phyloP scores from a whole-genome alignment of 2,797 vertebrate species.

The Rachycentron canadum region DNA sequence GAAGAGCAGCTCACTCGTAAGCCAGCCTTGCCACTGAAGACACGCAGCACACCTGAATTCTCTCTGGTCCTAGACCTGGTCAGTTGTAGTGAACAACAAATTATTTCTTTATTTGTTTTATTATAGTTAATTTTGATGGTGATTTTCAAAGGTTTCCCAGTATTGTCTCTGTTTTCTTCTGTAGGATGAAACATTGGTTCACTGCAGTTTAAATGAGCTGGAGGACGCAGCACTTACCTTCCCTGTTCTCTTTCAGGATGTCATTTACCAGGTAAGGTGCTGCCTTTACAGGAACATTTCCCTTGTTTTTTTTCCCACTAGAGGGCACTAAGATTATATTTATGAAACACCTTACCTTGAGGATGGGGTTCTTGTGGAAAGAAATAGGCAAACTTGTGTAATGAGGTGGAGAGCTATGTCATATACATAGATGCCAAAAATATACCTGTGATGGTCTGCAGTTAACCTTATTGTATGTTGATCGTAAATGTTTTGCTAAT shows the following conservation, averaged over 20 bases:
- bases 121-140: neutral
- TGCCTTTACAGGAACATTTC: neutral
- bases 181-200: conserved; percentile 98
- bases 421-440: neutral
- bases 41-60: conserved; percentile 98
- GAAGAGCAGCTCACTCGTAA: conserved; percentile 99
- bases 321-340: conserved; percentile 54
- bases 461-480: neutral
- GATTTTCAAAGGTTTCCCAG: neutral
- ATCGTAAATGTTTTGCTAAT: conserved; percentile 8
- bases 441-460: neutral
- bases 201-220: conserved; percentile 98
- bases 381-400: neutral
- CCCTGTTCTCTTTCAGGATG: conserved; percentile 98
- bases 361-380: neutral
- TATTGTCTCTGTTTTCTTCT: neutral
- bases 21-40: conserved; percentile 97
- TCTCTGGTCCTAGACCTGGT: conserved; percentile 98
- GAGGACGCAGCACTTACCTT: conserved; percentile 99
- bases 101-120: neutral
- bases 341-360: neutral
- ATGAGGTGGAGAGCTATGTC: neutral
- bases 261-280: conserved; percentile 96
- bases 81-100: conserved; percentile 47
- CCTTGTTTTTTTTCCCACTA: conserved; percentile 23